Conservation (phyloP, 2,113 vertebrate species). For the Chlorocebus sabaeus region DNA sequence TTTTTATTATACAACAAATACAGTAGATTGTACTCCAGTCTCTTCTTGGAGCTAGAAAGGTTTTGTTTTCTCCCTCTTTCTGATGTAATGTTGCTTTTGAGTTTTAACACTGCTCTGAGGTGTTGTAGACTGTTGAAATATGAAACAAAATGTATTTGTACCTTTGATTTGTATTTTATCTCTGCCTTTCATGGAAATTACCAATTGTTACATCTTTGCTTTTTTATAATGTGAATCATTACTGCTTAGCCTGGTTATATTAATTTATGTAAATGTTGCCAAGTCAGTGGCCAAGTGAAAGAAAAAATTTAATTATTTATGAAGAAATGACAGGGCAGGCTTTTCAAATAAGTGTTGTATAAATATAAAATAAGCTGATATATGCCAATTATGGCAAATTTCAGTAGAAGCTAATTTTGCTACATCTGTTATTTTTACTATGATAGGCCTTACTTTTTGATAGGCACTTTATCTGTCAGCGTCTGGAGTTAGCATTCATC, state of each 20-base stretch:
- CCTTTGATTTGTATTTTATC: not conserved
- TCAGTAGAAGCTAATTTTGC: constrained; percentile 32
- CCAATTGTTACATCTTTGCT: not conserved
- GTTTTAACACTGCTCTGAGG: not conserved
- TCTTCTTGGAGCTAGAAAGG: not conserved
- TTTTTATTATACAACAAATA: not conserved
- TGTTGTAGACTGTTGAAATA: not conserved
- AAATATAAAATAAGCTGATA: constrained; percentile 10
- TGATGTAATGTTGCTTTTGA: not conserved
- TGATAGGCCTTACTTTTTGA: constrained; percentile 1
- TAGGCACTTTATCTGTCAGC: not conserved
- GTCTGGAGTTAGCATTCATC: not conserved
- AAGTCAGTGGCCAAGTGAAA: constrained; percentile 16
- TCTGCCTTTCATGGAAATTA: not conserved
- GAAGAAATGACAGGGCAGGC: not conserved
- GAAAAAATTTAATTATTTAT: constrained; percentile 36
- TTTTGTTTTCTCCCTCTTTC: not conserved
- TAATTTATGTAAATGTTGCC: not conserved
- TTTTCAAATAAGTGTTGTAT: not conserved
- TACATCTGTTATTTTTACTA: constrained; percentile 44
- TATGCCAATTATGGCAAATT: constrained; percentile 1
- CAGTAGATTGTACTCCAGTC: not conserved
- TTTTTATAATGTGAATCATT: not conserved
- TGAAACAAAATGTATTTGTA: not conserved
- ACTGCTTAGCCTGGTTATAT: not conserved